Evolutionary conservation across 2,888 invertebrate genomes (phyloP), one percentile per base, ranked within the genome.

Genomic region (Lutraria lutraria): DNA sequence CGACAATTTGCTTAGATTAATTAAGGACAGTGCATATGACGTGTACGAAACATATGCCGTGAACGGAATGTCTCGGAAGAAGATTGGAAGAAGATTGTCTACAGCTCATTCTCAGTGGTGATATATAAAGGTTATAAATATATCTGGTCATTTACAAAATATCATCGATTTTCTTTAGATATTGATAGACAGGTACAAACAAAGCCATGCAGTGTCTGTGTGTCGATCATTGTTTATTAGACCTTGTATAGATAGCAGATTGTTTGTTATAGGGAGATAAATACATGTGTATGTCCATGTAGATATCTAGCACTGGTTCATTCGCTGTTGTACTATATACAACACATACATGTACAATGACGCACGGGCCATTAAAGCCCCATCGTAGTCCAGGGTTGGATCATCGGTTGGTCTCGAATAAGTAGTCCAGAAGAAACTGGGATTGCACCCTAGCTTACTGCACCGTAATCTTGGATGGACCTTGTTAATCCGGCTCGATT

Each of bases 121-220:
- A 68, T 68, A 68, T n/a, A n/a, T n/a, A 68, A 68, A 68, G 25
- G 63, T 68, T 68, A 68, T 68, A 68, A 68, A 68, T 68, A 68
- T 10, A n/a, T 25, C 63, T 68, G 63, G 63, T 68, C 63, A 68
- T 68, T 68, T 68, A 25, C 13, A 68, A 68, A 2, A 4, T 25
- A n/a, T 60, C 63, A 68, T 68, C 25, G 63, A 68, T 68, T 68
- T n/a, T 68, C 4, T 6, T 13, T 3, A 25, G 63, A 68, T 25
- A 68, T 6, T 25, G 63, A 25, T 68, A 25, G 63, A 68, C 63
- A 68, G 4, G 25, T 6, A 68, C 25, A 68, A 25, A 68, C 63
- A 68, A 68, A 12, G 25, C 25, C 63, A 68, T 12, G n/a, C n/a
- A n/a, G n/a, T n/a, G n/a, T n/a, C n/a, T 68, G 63, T 68, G 25